Percentiles rank a stretch among this genome's conserved stretches.
Evolutionary conservation across 2,888 invertebrate genomes (phyloP).

Genomic region (Callosobruchus maculatus): DNA sequence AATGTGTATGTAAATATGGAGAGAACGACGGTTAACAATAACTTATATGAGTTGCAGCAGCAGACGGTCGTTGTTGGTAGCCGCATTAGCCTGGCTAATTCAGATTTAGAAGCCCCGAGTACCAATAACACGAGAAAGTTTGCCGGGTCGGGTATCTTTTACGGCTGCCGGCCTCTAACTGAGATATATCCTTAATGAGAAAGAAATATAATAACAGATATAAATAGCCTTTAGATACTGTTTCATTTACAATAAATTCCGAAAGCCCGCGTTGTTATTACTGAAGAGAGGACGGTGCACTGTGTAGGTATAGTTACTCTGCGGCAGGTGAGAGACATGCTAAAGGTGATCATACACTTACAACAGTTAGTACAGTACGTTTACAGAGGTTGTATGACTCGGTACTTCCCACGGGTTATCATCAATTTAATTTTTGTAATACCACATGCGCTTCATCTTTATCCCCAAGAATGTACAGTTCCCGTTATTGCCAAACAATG

Average conservation of each 20-base stretch:
- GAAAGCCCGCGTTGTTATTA: slow-evolving; percentile 29
- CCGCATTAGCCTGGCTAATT: slow-evolving; percentile 22
- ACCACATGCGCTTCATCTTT: too few relatives aligned
- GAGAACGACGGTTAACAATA: slow-evolving; percentile 16
- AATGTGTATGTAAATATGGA: neutral
- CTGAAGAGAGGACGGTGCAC: slow-evolving; percentile 13
- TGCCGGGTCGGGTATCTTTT: slow-evolving; percentile 23
- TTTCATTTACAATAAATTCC: slow-evolving; percentile 46
- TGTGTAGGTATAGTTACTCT: slow-evolving; percentile 12
- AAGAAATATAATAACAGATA: slow-evolving; percentile 44
- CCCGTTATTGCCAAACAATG: too few relatives aligned
- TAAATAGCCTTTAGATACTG: slow-evolving; percentile 47
- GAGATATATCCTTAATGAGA: slow-evolving; percentile 44
- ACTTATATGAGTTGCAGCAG: slow-evolving; percentile 10
- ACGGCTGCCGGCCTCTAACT: slow-evolving; percentile 29
- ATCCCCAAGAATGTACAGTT: too few relatives aligned
- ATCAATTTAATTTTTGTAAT: too few relatives aligned
- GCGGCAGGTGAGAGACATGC: neutral
- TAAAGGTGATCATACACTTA: neutral
- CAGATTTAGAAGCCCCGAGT: slow-evolving; percentile 24
- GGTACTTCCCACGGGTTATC: too few relatives aligned
- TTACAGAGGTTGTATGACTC: too few relatives aligned
- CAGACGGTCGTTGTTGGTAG: neutral
- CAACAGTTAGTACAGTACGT: neutral
- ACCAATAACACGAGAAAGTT: slow-evolving; percentile 25